Base-by-base conservation (phyloP, 2,797 vertebrate genomes). In the Hydrophis major region DNA sequence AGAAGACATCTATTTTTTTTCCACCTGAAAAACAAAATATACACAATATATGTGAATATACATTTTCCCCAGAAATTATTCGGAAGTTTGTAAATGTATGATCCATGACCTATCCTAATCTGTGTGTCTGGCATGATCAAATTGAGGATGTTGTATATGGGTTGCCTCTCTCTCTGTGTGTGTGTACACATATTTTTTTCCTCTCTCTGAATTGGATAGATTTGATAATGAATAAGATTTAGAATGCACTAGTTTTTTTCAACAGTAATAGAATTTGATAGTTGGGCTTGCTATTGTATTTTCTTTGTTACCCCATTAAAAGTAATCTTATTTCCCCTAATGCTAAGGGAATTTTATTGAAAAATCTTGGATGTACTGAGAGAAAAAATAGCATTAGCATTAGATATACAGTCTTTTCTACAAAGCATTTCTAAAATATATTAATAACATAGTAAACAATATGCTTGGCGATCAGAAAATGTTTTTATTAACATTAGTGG, bases 161-260 rank as follows among this genome's bases (percentile, higher is more conserved):
- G 28, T 13, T 66, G 28, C 32, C n/a, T 7, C 18, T 78, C 61
- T 63, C 27, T 28, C 27, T 57, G 5, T 59, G 4, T 12, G 14
- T 16, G 2, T 32, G 3, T 16, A 8, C 18, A 47, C 2, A 37
- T 69, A 8, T 25, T 42, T 83, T 83, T 12, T 22, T 12, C 10
- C 3, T 20, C 16, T 78, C n/a, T 74, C 32, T 42, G 20, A n/a
- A 4, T 69, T 69, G n/a, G 11, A 55, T 28, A 6, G 27, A 90
- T 12, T 69, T 92, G 57, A 94, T 91, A 94, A 95, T 93, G 91
- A 95, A 92, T 94, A 94, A 56, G 57, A 90, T 74, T 91, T 32
- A 14, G 56, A 94, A 61, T 93, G 18, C 55, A 93, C 93, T 50
- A 10, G 57, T 89, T 93, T 94, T 93, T 59, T 94, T 95, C 88